Conservation (phyloP, 2,113 vertebrate species). For the Peromyscus polionotus region DNA sequence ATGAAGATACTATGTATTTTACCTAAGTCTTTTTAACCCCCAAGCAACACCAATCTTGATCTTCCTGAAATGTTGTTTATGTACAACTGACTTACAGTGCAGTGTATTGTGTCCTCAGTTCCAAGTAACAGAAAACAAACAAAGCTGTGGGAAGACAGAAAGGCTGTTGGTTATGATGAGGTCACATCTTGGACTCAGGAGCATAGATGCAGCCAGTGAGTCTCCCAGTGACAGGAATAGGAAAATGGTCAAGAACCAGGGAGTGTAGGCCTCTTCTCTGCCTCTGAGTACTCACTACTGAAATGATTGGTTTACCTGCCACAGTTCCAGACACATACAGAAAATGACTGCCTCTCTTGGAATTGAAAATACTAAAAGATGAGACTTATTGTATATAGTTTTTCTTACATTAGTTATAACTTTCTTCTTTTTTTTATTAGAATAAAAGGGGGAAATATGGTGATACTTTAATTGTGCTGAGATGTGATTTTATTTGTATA, state of each 20-base stretch:
- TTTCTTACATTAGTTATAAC: too few species aligned
- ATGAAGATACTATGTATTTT: not conserved
- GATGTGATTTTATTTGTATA: too few species aligned
- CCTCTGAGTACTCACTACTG: not conserved
- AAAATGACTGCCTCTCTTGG: not conserved
- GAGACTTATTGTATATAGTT: not conserved
- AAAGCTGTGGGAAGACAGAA: not conserved
- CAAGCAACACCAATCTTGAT: not conserved
- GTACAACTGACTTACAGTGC: not conserved
- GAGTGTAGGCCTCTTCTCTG: not conserved
- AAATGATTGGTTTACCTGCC: not conserved
- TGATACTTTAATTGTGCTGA: too few species aligned
- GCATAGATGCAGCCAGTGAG: not conserved
- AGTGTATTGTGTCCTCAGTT: not conserved
- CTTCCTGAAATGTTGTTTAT: not conserved
- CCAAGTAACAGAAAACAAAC: not conserved
- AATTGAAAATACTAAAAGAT: conserved; percentile 15
- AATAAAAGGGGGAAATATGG: too few species aligned
- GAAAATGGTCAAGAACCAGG: not conserved
- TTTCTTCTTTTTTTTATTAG: too few species aligned
- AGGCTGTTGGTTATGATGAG: not conserved
- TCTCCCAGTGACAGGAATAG: accelerated
- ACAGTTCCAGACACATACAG: not conserved
- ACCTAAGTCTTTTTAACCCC: not conserved
- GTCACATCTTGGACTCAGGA: not conserved